Conservation (phyloP, 2,113 vertebrate genomes). For the Blennius ocellaris region DNA sequence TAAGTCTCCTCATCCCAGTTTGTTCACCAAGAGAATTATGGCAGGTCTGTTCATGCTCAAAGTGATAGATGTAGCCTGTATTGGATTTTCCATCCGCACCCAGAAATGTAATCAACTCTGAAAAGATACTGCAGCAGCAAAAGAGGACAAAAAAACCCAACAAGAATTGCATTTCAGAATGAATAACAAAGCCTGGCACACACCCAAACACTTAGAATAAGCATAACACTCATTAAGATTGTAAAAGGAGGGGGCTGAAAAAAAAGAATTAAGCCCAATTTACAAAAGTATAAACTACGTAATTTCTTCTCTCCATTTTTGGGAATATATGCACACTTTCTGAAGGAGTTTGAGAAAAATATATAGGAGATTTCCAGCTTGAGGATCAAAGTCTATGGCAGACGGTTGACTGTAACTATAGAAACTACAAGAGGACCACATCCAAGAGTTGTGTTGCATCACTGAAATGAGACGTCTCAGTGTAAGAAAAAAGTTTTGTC, state of each 20-base stretch:
- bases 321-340: neutral
- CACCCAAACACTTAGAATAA: too few species aligned
- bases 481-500: too few species aligned
- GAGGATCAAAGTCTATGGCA: neutral
- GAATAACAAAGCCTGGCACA: too few species aligned
- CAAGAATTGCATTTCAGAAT: neutral
- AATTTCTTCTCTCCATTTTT: neutral
- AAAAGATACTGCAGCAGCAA: too few species aligned
- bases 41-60: neutral
- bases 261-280: neutral
- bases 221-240: neutral
- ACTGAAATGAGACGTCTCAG: too few species aligned
- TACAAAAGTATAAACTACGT: neutral
- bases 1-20: constrained; percentile 22
- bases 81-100: neutral
- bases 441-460: too few species aligned
- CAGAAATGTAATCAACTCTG: too few species aligned
- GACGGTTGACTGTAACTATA: neutral
- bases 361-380: neutral
- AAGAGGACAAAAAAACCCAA: neutral
- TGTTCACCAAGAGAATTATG: constrained; percentile 24
- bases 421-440: neutral
- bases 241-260: neutral
- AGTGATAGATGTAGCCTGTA: constrained; percentile 1
- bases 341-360: neutral